These are phyloP conservation scores for Leptocoma aspasia DNA, from an alignment of 2,113 vertebrate genomes.

Conservation along the genomic window DNA sequence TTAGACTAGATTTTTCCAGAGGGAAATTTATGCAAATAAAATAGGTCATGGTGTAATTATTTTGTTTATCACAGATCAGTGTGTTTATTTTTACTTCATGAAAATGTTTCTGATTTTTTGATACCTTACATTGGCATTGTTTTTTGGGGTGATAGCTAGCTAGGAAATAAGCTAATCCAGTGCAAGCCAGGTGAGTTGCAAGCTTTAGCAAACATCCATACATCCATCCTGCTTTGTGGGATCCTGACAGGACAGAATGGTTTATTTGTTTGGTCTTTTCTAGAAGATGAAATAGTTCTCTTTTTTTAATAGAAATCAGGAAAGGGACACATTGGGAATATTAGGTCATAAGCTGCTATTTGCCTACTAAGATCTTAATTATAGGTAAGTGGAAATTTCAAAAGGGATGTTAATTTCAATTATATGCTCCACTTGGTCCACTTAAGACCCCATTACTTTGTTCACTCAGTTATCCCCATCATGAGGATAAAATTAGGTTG, in stretches of 20 bases:
- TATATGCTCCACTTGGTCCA: constrained; percentile 4
- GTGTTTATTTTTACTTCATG: not conserved
- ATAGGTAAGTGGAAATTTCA: constrained; percentile 7
- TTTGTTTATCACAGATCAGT: not conserved
- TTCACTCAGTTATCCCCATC: not conserved
- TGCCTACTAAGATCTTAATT: constrained; percentile 32
- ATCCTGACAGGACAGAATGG: not conserved
- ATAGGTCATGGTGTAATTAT: not conserved
- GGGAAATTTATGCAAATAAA: not conserved
- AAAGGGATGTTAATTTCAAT: constrained; percentile 29
- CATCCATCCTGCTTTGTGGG: not conserved
- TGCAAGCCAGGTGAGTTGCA: not conserved
- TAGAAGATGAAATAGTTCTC: not conserved
- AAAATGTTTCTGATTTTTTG: not conserved
- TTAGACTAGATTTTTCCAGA: not conserved
- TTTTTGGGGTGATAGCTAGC: not conserved
- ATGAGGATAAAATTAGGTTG: not conserved
- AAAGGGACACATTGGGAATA: not conserved
- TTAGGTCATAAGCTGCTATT: not conserved
- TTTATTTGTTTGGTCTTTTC: not conserved
- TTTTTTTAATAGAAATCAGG: not conserved
- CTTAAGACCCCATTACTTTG: not conserved
- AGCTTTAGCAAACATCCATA: not conserved
- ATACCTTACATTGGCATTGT: not conserved
- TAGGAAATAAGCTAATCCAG: not conserved